These are phyloP conservation scores for Neogobius melanostomus DNA, from an alignment of 2,113 vertebrate species.

Conservation along the genomic window DNA sequence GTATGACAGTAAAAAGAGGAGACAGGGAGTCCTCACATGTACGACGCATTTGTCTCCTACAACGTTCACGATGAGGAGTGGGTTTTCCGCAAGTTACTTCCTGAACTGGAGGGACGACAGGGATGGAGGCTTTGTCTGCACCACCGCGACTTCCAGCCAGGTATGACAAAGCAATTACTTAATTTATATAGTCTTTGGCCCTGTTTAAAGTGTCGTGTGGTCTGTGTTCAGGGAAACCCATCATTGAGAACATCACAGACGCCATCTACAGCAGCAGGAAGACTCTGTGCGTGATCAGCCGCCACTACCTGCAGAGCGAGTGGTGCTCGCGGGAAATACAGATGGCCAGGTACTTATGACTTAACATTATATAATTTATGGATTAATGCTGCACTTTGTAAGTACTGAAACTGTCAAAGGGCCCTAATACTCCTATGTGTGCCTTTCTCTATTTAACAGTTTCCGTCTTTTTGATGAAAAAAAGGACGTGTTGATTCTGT, in stretches of 20 bases:
- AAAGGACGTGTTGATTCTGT: conserved; percentile 76
- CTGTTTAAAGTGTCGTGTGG: neutral
- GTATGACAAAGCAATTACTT: conserved; percentile 62
- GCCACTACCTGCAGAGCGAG: conserved; percentile 73
- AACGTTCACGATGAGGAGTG: conserved; percentile 73
- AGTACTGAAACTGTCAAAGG: too few species aligned
- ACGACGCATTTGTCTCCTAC: conserved; percentile 80
- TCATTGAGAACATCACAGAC: conserved; percentile 78
- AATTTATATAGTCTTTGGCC: neutral
- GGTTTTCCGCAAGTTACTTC: conserved; percentile 73
- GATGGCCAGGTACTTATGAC: conserved; percentile 66
- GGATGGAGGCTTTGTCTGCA: conserved; percentile 79
- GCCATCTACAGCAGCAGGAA: conserved; percentile 78
- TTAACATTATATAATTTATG: too few species aligned
- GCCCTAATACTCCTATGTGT: conserved; percentile 8
- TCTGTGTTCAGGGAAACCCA: conserved; percentile 60
- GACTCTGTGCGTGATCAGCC: conserved; percentile 79
- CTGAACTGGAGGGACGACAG: conserved; percentile 73
- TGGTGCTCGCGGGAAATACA: conserved; percentile 82
- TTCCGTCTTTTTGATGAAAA: conserved; percentile 78
- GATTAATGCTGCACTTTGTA: too few species aligned
- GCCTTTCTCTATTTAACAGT: conserved; percentile 45
- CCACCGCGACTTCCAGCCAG: conserved; percentile 80
- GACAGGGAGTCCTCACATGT: conserved; percentile 41
- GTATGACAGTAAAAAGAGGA: conserved; percentile 60